Base-by-base conservation (phyloP, 2,888 invertebrate species). In the Dugesia japonica region DNA sequence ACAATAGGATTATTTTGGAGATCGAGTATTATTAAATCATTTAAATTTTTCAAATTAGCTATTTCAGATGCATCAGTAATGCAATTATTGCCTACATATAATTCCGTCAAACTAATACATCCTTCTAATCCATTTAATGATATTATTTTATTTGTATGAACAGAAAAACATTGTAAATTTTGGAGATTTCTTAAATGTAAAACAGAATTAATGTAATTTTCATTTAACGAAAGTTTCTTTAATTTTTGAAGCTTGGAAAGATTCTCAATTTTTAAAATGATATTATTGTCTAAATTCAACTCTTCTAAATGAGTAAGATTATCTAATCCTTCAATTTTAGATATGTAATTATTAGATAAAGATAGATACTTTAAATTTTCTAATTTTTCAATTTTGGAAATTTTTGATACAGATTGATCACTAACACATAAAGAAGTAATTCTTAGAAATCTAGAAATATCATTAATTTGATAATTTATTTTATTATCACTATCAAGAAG, bases 311-410 rank as follows among this genome's bases (percentile, higher is more conserved):
- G 81, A 1, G 76, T 33, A 79, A 83, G 83, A 73, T 79, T 78
- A 9, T 84, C 83, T 26, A 85, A 79, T 17, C 84, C 84, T 84
- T 84, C 84, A 73, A 85, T 82, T 74, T 81, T 82, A 13, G 83
- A 83, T 76, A 85, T 81, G 79, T 84, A 82, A 79, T 85, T 85
- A 78, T 83, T 80, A 77, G 83, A 82, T 79, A 85, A 84, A 26
- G 84, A 83, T n/a, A 82, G 83, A 81, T 82, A 85, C 76, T 79
- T 80, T 27, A 85, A 80, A 77, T 83, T 83, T 38, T 82, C 82
- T 75, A 85, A 79, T 74, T 81, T 80, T 17, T 84, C 83, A 71
- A 85, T 78, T 74, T 83, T 83, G 1, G 83, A 83, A 75, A 85
- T 74, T 78, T 84, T 84, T 13, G 82, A 82, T 71, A 85, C 80